phyloP scores from a whole-genome alignment of 1,140 invertebrate species.

The Calliphora vicina region DNA sequence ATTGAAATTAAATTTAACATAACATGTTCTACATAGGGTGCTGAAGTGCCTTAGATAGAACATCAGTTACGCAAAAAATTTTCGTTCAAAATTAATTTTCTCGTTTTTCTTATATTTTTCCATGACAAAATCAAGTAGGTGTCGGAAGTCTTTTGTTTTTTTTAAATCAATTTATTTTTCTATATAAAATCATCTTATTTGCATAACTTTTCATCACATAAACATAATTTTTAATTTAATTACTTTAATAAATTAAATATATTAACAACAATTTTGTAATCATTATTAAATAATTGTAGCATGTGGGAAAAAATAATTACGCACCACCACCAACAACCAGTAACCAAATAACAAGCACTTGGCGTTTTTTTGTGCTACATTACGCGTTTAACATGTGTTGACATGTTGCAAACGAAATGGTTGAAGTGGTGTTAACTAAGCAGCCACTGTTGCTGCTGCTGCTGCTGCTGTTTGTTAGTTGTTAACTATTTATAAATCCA shows the following conservation, averaged over 20 bases:
- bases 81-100: no score
- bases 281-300: slow-evolving; percentile 8
- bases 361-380: background rate
- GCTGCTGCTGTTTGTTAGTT: background rate
- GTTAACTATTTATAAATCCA: slow-evolving; percentile 10
- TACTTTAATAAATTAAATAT: background rate
- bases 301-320: slow-evolving; percentile 27
- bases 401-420: background rate
- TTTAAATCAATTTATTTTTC: background rate
- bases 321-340: background rate
- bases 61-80: no score
- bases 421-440: no score
- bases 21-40: no score
- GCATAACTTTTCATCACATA: background rate
- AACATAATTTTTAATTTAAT: background rate
- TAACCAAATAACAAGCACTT: background rate
- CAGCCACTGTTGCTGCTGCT: background rate
- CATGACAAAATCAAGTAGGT: background rate
- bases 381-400: slow-evolving; percentile 15
- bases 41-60: no score
- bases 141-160: background rate
- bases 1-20: no score
- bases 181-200: background rate
- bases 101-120: no score
- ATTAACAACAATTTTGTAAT: background rate